These are phyloP conservation scores for Actinia tenebrosa DNA, from an alignment of 64 coral and sea anemone species.

Conservation along the genomic window DNA sequence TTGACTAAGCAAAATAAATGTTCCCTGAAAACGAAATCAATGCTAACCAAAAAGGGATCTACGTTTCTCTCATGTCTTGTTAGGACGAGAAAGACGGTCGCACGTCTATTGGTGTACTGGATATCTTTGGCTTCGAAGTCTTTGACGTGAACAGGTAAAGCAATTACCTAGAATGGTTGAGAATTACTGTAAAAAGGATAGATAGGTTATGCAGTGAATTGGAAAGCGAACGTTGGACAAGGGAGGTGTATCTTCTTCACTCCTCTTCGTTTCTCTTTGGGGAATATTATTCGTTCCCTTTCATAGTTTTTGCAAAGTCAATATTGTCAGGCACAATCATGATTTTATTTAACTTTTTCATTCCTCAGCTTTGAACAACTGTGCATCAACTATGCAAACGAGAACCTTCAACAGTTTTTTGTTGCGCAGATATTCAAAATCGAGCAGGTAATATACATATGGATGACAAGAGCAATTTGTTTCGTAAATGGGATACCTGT, in stretches of 20 bases:
- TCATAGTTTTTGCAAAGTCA: neutral
- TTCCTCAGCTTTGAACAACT: slow-evolving; percentile 62
- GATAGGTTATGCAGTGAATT: too few species aligned
- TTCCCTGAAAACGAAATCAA: too few species aligned
- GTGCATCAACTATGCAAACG: slow-evolving; percentile 88
- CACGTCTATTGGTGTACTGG: slow-evolving; percentile 79
- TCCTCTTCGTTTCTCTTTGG: neutral
- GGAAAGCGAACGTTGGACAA: neutral
- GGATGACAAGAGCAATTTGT: neutral
- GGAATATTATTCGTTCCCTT: neutral
- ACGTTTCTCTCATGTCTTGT: neutral
- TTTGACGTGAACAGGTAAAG: slow-evolving; percentile 76
- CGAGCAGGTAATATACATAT: slow-evolving; percentile 47
- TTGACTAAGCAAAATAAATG: too few species aligned
- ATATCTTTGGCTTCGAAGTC: slow-evolving; percentile 90
- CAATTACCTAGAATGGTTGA: neutral
- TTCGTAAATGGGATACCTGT: too few species aligned
- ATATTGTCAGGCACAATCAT: too few species aligned
- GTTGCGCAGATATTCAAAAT: slow-evolving; percentile 89
- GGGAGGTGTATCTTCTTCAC: neutral
- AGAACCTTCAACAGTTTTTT: slow-evolving; percentile 87
- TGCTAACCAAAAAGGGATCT: too few species aligned
- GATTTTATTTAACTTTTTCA: neutral
- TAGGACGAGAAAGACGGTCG: slow-evolving; percentile 47
- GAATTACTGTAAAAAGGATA: too few species aligned